Conservation (phyloP, 2,797 vertebrate species). For the Loriculus beryllinus region DNA sequence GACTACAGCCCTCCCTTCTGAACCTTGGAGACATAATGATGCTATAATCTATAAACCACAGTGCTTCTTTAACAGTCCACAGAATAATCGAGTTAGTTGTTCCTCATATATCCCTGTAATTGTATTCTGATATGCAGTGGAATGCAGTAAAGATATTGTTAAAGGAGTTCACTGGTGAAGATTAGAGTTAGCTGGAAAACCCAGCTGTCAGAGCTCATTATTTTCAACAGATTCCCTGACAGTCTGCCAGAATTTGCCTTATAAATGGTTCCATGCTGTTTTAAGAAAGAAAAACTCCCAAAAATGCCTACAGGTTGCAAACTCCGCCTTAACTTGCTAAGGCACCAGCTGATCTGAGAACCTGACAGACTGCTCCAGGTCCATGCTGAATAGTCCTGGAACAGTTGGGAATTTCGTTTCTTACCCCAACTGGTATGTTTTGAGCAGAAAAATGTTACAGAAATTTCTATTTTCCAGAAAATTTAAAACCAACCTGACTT, state of each 20-base stretch:
- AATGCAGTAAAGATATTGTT: background rate
- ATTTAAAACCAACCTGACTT: background rate
- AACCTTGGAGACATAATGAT: background rate
- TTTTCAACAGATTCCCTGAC: background rate
- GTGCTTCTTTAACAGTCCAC: background rate
- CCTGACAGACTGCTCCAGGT: background rate
- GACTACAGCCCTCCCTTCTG: background rate
- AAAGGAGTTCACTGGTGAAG: background rate
- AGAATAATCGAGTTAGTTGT: background rate
- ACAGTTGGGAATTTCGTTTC: background rate
- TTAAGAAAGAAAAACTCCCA: background rate
- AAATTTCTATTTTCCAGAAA: background rate
- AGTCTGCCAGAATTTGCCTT: background rate
- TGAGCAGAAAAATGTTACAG: rapidly evolving
- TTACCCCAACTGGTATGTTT: background rate
- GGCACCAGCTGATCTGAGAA: background rate
- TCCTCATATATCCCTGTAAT: background rate
- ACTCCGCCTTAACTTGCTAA: background rate
- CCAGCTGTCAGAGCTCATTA: background rate
- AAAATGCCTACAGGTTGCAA: background rate
- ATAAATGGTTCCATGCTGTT: background rate
- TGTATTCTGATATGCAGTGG: background rate
- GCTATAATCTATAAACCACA: background rate
- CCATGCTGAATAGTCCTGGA: background rate
- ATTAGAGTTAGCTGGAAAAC: background rate